These are phyloP conservation scores for Punctoribates punctum DNA, from an alignment of 2,888 invertebrate species.

Conservation along the genomic window DNA sequence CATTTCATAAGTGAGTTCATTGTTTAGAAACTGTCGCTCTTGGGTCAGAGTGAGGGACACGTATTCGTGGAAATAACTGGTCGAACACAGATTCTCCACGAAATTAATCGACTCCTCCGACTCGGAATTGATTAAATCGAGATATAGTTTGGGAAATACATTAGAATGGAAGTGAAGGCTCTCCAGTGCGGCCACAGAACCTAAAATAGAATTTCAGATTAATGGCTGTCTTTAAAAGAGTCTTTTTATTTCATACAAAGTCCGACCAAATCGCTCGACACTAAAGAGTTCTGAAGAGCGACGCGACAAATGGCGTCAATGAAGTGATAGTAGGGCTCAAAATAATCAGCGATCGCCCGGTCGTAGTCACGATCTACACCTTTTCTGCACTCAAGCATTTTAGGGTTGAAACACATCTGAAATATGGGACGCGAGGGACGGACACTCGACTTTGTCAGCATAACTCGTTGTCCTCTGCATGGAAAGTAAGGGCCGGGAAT, in stretches of 20 bases:
- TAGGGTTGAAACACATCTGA: conserved; percentile 76
- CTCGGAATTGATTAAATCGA: conserved; percentile 75
- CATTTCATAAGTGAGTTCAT: conserved; percentile 78
- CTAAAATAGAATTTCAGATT: conserved; percentile 40
- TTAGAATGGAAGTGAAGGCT: conserved; percentile 80
- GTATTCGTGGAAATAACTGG: conserved; percentile 76
- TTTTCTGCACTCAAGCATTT: conserved; percentile 32
- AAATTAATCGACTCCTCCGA: conserved; percentile 50
- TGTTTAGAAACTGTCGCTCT: conserved; percentile 77
- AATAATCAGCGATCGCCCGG: conserved; percentile 69
- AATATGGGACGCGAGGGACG: conserved; percentile 74
- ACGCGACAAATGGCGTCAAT: conserved; percentile 81
- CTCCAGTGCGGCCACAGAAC: conserved; percentile 81
- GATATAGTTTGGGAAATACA: conserved; percentile 86
- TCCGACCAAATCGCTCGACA: conserved; percentile 78
- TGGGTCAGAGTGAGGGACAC: conserved; percentile 82
- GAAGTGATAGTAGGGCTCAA: conserved; percentile 81
- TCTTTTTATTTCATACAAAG: conserved; percentile 61
- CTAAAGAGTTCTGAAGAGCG: conserved; percentile 79
- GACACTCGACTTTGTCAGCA: conserved; percentile 63
- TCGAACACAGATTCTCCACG: conserved; percentile 31
- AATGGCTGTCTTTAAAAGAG: conserved; percentile 8
- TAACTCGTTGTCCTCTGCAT: conserved; percentile 61
- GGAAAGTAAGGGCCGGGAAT: conserved; percentile 75
- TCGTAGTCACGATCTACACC: conserved; percentile 75